Evolutionary conservation across 1,140 invertebrate species (phyloP).

Genomic region (Megalonaias nervosa): DNA sequence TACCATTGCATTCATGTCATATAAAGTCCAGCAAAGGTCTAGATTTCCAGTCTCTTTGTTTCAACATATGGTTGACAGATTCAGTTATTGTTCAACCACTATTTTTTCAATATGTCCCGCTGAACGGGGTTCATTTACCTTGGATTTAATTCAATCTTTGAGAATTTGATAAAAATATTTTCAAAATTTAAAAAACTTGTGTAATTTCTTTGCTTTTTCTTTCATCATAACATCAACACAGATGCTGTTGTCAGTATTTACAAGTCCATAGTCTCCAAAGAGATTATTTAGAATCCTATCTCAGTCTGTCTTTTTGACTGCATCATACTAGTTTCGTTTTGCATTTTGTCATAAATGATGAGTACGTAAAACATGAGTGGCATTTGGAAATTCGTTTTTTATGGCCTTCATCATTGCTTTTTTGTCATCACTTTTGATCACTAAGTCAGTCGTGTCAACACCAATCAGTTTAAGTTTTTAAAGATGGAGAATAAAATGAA

Average conservation of each 20-base stretch:
- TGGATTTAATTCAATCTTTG: no score
- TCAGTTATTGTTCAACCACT: no score
- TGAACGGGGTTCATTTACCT: no score
- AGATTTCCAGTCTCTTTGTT: no score
- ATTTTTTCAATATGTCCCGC: no score
- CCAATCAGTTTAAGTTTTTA: background rate
- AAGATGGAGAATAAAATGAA: conserved; percentile 6
- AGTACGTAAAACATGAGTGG: no score
- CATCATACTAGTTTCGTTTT: background rate
- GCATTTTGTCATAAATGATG: conserved; percentile 8
- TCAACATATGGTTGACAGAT: no score
- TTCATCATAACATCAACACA: conserved; percentile 29
- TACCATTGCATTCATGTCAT: no score
- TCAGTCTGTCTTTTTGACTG: background rate
- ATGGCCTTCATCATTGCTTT: no score
- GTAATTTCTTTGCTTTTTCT: conserved; percentile 2
- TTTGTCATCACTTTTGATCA: no score
- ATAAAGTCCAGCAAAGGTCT: no score
- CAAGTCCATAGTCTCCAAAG: conserved; percentile 22
- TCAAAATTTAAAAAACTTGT: conserved; percentile 21
- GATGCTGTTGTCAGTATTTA: conserved; percentile 25
- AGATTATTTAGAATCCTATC: conserved; percentile 16
- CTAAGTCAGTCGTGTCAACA: background rate
- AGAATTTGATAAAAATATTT: conserved; percentile 9
- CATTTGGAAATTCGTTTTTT: no score